phyloP scores from a whole-genome alignment of 2,888 invertebrate genomes.

The Polydrusus cervinus region DNA sequence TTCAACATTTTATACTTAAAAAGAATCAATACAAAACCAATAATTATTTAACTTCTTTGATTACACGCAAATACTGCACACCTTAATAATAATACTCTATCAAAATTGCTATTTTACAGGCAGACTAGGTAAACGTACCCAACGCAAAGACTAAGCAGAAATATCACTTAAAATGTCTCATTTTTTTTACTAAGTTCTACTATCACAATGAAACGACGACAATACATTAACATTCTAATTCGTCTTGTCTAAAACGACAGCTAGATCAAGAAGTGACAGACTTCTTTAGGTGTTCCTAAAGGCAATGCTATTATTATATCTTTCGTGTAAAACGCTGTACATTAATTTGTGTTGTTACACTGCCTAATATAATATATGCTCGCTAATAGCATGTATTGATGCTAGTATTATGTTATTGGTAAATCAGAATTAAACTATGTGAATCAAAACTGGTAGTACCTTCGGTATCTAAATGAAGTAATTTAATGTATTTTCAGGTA shows the following conservation, averaged over 20 bases:
- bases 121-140: conserved; percentile 27
- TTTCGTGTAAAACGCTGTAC: conserved; percentile 15
- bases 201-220: conserved; percentile 66
- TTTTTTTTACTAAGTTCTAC: conserved; percentile 61
- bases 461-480: too few relatives aligned
- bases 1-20: too few relatives aligned
- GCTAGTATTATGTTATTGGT: too few relatives aligned
- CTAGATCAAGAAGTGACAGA: conserved; percentile 22
- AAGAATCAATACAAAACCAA: too few relatives aligned
- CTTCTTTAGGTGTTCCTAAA: conserved; percentile 16
- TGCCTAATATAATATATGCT: too few relatives aligned
- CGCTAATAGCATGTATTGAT: too few relatives aligned
- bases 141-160: conserved; percentile 43
- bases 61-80: neutral
- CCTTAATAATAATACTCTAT: conserved; percentile 3
- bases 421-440: too few relatives aligned
- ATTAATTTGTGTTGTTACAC: too few relatives aligned
- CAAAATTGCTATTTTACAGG: conserved; percentile 19
- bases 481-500: too few relatives aligned
- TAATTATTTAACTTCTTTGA: too few relatives aligned
- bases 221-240: conserved; percentile 60
- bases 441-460: too few relatives aligned
- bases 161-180: conserved; percentile 52
- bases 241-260: conserved; percentile 28
- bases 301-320: neutral